Percentiles rank a stretch among this genome's conserved stretches.
phyloP scores from a whole-genome alignment of 1,140 invertebrate species.

The Drosophila orena region DNA sequence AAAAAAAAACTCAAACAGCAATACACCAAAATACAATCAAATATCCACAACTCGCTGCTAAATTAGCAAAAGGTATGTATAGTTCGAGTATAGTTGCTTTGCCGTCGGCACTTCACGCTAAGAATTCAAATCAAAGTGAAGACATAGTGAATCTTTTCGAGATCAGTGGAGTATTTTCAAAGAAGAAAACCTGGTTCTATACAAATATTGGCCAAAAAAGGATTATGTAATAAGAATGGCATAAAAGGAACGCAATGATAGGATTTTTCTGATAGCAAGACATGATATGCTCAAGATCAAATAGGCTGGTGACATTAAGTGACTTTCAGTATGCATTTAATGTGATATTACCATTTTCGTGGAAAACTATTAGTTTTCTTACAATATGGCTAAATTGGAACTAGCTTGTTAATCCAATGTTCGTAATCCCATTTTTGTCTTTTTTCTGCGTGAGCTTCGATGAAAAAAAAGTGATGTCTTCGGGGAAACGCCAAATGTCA shows the following conservation, averaged over 20 bases:
- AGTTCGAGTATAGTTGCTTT: constrained; percentile 9
- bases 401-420: background rate
- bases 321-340: too few relatives aligned
- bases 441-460: background rate
- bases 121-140: background rate
- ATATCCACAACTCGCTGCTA: background rate
- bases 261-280: too few relatives aligned
- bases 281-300: too few relatives aligned
- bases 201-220: too few relatives aligned
- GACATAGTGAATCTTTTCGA: background rate
- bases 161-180: background rate
- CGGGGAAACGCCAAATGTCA: constrained; percentile 40
- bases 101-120: constrained; percentile 15
- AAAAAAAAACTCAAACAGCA: background rate
- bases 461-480: constrained; percentile 7
- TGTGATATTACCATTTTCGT: too few relatives aligned
- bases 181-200: too few relatives aligned
- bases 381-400: background rate
- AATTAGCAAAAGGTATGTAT: constrained; percentile 24
- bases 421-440: background rate
- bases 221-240: too few relatives aligned
- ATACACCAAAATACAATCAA: constrained; percentile 10
- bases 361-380: background rate
- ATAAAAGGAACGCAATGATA: too few relatives aligned
- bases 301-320: too few relatives aligned